phyloP scores from a whole-genome alignment of 2,113 vertebrate species.

The Hymenochirus boettgeri region DNA sequence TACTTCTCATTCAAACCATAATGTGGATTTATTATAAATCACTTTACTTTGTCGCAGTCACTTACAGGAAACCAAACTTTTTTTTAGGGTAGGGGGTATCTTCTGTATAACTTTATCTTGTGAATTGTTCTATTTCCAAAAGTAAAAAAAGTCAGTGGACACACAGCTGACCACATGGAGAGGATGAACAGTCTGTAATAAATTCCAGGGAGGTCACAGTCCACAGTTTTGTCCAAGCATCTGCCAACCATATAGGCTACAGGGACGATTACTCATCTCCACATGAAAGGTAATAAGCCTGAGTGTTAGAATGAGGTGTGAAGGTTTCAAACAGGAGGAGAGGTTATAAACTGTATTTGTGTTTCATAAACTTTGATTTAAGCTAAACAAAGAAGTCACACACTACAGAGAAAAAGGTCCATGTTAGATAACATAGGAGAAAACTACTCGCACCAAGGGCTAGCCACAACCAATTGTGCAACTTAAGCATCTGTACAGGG shows the following conservation, averaged over 20 bases:
- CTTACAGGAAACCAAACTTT: background rate
- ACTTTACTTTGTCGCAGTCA: background rate
- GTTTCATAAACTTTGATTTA: no score
- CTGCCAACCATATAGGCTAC: constrained; percentile 6
- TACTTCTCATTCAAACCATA: background rate
- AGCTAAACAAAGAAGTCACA: no score
- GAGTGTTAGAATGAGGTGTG: background rate
- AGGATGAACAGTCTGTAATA: constrained; percentile 11
- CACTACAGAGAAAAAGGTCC: no score
- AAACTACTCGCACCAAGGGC: no score
- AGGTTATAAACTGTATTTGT: background rate
- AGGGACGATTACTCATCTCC: background rate
- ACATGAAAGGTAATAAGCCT: constrained; percentile 1
- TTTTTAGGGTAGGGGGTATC: background rate
- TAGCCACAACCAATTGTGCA: no score
- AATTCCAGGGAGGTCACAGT: constrained; percentile 18
- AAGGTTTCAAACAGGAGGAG: background rate
- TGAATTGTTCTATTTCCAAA: background rate
- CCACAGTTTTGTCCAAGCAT: constrained; percentile 1
- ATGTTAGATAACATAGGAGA: no score
- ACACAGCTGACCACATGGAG: constrained; percentile 6
- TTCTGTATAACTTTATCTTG: background rate
- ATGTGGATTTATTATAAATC: background rate
- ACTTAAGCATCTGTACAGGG: no score
- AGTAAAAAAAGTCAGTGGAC: background rate